Evolutionary conservation across 2,113 vertebrate species (phyloP).

Genomic region (Brachypodius melanocephalos): DNA sequence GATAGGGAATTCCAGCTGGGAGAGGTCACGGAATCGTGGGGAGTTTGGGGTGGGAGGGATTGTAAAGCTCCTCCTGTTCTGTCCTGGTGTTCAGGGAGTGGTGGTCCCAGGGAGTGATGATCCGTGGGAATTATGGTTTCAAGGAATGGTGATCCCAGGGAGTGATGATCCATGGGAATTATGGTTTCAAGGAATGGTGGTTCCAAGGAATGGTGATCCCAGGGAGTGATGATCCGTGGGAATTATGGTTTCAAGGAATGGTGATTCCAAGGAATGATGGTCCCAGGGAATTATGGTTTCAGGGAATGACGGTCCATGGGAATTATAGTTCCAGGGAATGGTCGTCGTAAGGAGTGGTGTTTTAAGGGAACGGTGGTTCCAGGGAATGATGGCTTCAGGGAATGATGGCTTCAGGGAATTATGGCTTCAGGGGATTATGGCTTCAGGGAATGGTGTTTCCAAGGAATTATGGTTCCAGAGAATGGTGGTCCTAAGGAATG

Average conservation of each 20-base stretch:
- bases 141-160: not conserved
- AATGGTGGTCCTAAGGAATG: rapidly evolving
- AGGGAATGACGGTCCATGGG: not conserved
- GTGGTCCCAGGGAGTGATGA: not conserved
- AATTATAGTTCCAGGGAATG: not conserved
- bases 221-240: too few relatives aligned
- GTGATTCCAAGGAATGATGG: not conserved
- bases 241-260: too few relatives aligned
- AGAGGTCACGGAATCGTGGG: rapidly evolving
- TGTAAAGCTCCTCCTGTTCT: rapidly evolving
- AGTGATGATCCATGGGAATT: not conserved
- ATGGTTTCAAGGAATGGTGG: not conserved
- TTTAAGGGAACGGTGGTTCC: not conserved
- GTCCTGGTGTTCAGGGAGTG: not conserved
- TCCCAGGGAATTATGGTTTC: not conserved
- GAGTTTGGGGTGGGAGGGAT: not conserved
- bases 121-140: too few relatives aligned
- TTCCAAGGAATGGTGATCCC: too few relatives aligned
- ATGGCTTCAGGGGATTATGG: rapidly evolving
- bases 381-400: rapidly evolving
- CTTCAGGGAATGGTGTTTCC: rapidly evolving
- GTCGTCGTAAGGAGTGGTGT: not conserved
- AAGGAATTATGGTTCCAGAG: rapidly evolving
- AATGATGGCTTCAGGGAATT: rapidly evolving
- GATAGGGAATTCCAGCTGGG: not conserved